Evolutionary conservation across 2,888 invertebrate genomes (phyloP).

Genomic region (Myathropa florea): DNA sequence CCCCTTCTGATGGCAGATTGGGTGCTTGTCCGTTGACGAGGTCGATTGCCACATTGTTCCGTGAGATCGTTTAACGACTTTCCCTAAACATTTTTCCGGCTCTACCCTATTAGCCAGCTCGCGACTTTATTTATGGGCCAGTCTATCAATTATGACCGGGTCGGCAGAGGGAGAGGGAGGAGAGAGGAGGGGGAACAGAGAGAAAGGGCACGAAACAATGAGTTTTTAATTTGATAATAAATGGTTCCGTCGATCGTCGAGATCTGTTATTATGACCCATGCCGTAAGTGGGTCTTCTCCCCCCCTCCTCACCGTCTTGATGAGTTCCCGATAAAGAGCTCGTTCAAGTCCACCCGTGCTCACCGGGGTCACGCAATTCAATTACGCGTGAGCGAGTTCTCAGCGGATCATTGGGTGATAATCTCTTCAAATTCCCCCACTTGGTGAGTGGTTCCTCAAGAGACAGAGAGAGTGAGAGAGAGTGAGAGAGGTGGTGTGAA

Average conservation of each 20-base stretch:
- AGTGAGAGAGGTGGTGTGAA: background rate
- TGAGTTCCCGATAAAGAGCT: background rate
- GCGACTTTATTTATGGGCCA: constrained; percentile 48
- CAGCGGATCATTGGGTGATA: background rate
- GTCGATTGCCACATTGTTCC: background rate
- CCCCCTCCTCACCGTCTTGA: background rate
- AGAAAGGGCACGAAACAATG: background rate
- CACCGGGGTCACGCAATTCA: background rate
- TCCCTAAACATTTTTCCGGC: background rate
- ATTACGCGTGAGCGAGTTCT: background rate
- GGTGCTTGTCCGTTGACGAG: background rate
- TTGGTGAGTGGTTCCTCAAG: too few relatives aligned
- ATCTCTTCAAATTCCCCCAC: background rate
- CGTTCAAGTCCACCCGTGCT: background rate
- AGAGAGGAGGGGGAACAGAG: background rate
- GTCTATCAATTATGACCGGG: constrained; percentile 40
- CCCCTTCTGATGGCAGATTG: too few relatives aligned
- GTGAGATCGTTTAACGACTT: background rate
- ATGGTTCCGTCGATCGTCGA: constrained; percentile 6
- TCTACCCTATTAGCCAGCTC: background rate
- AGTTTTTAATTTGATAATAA: constrained; percentile 62
- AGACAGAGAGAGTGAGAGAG: background rate
- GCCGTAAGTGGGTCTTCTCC: background rate
- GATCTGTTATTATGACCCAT: constrained; percentile 11
- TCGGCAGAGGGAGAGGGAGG: background rate